These are phyloP conservation scores for Tenualosa thibaudeaui DNA, from an alignment of 2,797 vertebrate genomes.

Conservation along the genomic window DNA sequence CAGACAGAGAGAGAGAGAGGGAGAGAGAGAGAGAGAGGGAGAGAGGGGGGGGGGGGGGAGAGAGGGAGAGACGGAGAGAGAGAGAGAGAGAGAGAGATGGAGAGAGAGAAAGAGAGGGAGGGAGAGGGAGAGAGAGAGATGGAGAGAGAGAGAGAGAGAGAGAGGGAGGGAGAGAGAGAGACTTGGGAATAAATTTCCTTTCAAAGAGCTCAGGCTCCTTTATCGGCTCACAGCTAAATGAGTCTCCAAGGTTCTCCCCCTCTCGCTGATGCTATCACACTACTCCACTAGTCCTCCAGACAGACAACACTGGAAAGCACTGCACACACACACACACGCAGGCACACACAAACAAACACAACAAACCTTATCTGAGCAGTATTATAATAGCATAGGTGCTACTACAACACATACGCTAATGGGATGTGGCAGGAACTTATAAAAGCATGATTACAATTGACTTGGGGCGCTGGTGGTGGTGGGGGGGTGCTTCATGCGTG, in stretches of 20 bases:
- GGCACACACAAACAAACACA: not conserved
- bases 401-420: not conserved
- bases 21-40: no score
- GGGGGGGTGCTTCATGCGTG: not conserved
- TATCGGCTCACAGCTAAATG: not conserved
- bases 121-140: no score
- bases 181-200: constrained; percentile 3
- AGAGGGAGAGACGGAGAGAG: no score
- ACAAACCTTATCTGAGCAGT: not conserved
- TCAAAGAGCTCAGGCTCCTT: not conserved
- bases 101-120: not conserved
- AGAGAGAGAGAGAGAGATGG: not conserved
- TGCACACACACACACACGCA: not conserved
- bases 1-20: not conserved
- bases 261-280: not conserved
- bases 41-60: no score
- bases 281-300: not conserved
- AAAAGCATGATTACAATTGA: constrained; percentile 4
- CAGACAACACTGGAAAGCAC: not conserved
- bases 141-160: no score
- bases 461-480: not conserved
- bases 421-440: constrained; percentile 4
- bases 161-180: not conserved
- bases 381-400: not conserved
- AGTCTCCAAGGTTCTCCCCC: constrained; percentile 5